These are phyloP conservation scores for Stegodyphus dumicola DNA, from an alignment of 1,140 invertebrate genomes.

Conservation along the genomic window DNA sequence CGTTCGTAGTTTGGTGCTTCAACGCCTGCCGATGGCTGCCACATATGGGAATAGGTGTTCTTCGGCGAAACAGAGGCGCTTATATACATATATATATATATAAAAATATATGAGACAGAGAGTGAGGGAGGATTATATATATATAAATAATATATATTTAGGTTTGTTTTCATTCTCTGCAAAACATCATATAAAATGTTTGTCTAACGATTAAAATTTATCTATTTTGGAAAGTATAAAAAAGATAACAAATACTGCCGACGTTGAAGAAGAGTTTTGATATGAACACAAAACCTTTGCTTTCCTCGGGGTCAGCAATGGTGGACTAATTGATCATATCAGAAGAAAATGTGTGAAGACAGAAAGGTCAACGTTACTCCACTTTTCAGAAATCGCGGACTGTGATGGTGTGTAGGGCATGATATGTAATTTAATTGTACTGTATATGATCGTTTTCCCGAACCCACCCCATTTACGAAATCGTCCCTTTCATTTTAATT, in stretches of 20 bases:
- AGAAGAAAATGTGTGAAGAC: background rate
- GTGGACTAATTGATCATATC: constrained; percentile 47
- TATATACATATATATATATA: too few relatives aligned
- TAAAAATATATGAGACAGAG: background rate
- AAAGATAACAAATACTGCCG: constrained; percentile 38
- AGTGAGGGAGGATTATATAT: background rate
- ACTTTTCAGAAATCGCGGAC: constrained; percentile 7
- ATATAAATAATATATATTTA: constrained; percentile 57
- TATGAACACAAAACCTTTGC: constrained; percentile 38
- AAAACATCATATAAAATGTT: constrained; percentile 36
- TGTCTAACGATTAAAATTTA: constrained; percentile 57
- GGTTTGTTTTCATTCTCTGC: constrained; percentile 39
- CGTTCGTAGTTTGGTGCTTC: constrained; percentile 57
- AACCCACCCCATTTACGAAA: background rate
- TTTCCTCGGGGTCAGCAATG: background rate
- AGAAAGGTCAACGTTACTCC: constrained; percentile 26
- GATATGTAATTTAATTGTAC: constrained; percentile 41
- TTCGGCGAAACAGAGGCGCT: too few relatives aligned
- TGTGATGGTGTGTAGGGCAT: constrained; percentile 13
- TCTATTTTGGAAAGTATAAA: constrained; percentile 51
- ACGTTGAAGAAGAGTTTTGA: constrained; percentile 20
- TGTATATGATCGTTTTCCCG: constrained; percentile 29
- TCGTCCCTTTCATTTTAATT: constrained; percentile 5
- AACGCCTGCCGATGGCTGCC: constrained; percentile 10
- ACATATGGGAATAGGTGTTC: constrained; percentile 7